Conservation (phyloP, 2,797 vertebrate genomes). For the Petrocephalus schoutedeni region DNA sequence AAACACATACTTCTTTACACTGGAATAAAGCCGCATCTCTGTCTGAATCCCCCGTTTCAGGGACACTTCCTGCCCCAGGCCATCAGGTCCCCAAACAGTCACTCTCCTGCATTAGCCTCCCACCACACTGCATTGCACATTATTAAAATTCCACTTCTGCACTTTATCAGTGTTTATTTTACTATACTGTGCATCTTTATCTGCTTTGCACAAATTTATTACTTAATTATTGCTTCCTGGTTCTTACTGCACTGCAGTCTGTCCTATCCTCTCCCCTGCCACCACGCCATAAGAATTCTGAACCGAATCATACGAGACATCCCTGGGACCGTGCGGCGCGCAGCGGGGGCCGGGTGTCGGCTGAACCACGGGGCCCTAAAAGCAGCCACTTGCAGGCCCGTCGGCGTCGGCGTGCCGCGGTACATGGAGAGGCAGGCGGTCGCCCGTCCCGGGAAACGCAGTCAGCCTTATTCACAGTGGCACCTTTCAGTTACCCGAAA, state of each 20-base stretch:
- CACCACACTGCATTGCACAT: neutral
- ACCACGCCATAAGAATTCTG: neutral
- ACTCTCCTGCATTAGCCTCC: neutral
- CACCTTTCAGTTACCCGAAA: slow-evolving; percentile 15
- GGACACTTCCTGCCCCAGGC: neutral
- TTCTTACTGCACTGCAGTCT: neutral
- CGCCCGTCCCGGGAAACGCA: neutral
- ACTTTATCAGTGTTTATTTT: neutral
- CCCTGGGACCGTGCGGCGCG: neutral
- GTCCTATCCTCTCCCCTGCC: neutral
- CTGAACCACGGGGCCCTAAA: neutral
- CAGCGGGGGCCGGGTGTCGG: neutral
- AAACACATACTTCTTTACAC: neutral
- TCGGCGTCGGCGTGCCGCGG: neutral
- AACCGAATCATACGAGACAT: too few relatives aligned
- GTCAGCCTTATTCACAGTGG: neutral
- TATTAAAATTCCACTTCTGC: neutral
- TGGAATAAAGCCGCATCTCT: neutral
- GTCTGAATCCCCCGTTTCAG: neutral
- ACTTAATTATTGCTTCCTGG: neutral
- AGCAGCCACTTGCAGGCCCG: neutral
- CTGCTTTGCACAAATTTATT: neutral
- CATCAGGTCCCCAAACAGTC: neutral
- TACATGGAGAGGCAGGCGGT: neutral
- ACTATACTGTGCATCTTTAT: neutral